Percentiles rank a stretch among this genome's conserved stretches.
Evolutionary conservation across 2,113 vertebrate genomes (phyloP).

Genomic region (Balaeniceps rex): DNA sequence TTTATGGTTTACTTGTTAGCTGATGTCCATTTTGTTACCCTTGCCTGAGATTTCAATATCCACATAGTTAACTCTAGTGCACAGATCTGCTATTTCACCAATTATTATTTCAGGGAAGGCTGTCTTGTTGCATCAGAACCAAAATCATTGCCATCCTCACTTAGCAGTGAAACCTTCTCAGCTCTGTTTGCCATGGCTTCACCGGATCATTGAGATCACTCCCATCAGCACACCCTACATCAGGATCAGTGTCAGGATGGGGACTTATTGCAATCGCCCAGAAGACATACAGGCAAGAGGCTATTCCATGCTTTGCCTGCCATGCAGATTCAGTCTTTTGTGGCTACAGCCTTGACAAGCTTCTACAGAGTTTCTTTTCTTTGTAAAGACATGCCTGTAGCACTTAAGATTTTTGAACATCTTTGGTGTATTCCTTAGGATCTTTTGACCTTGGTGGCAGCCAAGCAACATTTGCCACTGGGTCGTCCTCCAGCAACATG

Average conservation of each 20-base stretch:
- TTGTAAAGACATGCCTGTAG: background rate
- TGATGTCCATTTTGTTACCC: background rate
- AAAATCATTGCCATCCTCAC: background rate
- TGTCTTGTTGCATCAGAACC: background rate
- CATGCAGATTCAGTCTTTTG: background rate
- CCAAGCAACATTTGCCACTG: background rate
- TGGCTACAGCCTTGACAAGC: background rate
- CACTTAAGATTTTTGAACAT: background rate
- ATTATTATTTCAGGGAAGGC: background rate
- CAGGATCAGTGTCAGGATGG: background rate
- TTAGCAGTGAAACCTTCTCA: background rate
- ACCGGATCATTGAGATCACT: background rate
- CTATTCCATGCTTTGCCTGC: background rate
- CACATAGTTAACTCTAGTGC: background rate
- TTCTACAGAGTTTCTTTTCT: background rate
- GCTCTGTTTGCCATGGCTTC: background rate
- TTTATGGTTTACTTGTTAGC: background rate
- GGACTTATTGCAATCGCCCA: background rate
- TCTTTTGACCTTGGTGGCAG: background rate
- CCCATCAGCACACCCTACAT: background rate
- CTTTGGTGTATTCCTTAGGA: background rate
- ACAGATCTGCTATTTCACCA: background rate
- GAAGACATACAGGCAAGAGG: background rate
- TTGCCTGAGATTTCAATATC: background rate
- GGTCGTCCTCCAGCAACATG: rapidly evolving